phyloP scores from a whole-genome alignment of 2,797 vertebrate species.

The Syndactyla subalaris region DNA sequence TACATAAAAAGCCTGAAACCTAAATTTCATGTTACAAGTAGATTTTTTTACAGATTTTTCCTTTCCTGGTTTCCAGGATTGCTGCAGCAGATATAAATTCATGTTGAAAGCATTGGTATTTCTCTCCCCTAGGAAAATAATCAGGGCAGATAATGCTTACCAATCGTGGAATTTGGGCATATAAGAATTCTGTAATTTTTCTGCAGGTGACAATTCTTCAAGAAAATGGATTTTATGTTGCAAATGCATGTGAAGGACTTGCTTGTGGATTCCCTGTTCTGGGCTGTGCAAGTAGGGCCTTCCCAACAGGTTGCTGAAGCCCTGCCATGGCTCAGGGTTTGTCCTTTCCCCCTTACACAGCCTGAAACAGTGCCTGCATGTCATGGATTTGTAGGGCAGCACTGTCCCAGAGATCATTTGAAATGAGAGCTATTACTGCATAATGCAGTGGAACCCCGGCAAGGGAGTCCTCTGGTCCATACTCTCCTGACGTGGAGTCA shows the following conservation, averaged over 20 bases:
- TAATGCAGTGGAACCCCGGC: background rate
- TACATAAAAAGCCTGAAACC: background rate
- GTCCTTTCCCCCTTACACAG: background rate
- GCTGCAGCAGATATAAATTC: background rate
- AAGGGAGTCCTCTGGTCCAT: background rate
- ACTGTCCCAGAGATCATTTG: background rate
- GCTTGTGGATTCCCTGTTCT: background rate
- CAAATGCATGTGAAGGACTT: background rate
- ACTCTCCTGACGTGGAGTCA: background rate
- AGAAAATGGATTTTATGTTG: background rate
- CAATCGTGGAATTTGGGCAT: background rate
- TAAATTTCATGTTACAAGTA: background rate
- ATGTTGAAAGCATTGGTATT: background rate
- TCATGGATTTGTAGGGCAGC: background rate
- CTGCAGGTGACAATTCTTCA: background rate
- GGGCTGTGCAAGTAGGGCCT: background rate
- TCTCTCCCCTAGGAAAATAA: background rate
- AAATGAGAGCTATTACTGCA: background rate
- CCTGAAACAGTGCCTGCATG: background rate
- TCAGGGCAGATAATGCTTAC: background rate
- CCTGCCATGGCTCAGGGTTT: background rate
- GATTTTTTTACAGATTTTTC: background rate
- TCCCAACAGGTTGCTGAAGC: background rate
- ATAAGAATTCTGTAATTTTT: background rate
- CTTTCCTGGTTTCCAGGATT: background rate